Evolutionary conservation across 1,140 invertebrate species (phyloP), one percentile per base, ranked within the genome.

Genomic region (Magallana angulata): DNA sequence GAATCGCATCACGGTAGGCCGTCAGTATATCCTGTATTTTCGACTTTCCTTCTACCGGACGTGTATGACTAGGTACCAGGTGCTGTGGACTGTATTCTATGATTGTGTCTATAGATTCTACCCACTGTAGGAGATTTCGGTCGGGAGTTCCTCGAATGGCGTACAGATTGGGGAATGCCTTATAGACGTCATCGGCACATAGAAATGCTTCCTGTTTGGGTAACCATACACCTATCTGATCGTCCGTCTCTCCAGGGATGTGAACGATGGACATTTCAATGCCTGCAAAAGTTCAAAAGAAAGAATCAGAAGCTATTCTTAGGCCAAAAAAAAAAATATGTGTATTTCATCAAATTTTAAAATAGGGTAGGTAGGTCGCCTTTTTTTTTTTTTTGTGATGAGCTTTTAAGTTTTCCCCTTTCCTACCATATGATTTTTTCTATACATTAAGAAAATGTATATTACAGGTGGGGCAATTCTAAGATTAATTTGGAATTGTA

Each of bases 161-260:
- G 85, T 93, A 93, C 3, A 93, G 86, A 85, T 93, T 93, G 30
- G 93, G 93, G 88, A 93, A 93, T 0, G 92, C 90, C 85, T 87
- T 88, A 86, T 93, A 93, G 7, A 93, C 36, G 82, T 93, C 91
- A 68, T 93, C 92, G 3, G 91, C 93, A 81, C 90, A 90, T 3
- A 93, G 85, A 7, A 93, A 89, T 5, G 89, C 87, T 84, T 86
- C 85, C 62, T 90, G 84, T 8, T 91, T 88, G 6, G 91, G 90
- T 18, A 93, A 48, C 92, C 92, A 93, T 9, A 93, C 91, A 5
- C 91, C 93, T 36, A 93, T 93, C 71, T 93, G 92, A 84, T 93
- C 92, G 57, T 89, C 86, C 3, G 93, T 93, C 82, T 93, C 93
- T 14, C 93, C 93, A 1, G 93, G 93, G 57, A 93, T 93, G 88